A percentile compares a stretch with the other conserved stretches of the same genome.
phyloP scores from a whole-genome alignment of 2,113 vertebrate species.

The Cricetomys ansorgei region DNA sequence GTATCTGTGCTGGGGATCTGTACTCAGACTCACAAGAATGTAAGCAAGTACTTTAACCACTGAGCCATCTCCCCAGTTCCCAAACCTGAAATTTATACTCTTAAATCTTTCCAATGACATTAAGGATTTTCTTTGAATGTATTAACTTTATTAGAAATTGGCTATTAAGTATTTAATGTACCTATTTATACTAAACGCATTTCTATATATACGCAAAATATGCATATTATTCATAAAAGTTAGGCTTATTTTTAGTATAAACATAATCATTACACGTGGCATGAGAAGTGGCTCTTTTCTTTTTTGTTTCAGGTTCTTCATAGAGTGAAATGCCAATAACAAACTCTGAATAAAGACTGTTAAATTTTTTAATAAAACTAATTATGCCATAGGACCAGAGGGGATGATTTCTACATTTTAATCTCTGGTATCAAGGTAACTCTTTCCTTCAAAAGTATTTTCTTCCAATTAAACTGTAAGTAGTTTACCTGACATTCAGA shows the following conservation, averaged over 20 bases:
- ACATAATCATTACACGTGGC: neutral
- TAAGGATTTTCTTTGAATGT: slow-evolving; percentile 50
- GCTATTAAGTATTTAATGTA: neutral
- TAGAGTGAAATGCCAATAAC: slow-evolving; percentile 3
- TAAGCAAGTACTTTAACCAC: neutral
- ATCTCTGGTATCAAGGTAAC: neutral
- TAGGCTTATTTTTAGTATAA: slow-evolving; percentile 36
- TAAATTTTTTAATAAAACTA: slow-evolving; percentile 37
- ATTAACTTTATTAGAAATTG: slow-evolving; percentile 24
- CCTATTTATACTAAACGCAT: neutral
- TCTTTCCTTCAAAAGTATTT: slow-evolving; percentile 16
- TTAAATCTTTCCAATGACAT: slow-evolving; percentile 24
- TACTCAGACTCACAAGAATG: neutral
- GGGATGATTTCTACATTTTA: slow-evolving; percentile 28
- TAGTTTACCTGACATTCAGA: neutral
- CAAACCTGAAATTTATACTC: neutral
- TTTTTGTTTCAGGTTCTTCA: slow-evolving; percentile 33
- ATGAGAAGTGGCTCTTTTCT: neutral
- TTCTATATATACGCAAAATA: slow-evolving; percentile 34
- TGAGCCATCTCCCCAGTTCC: no score
- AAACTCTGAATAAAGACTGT: slow-evolving; percentile 30
- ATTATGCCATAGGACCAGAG: neutral
- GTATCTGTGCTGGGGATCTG: neutral
- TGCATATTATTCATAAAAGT: neutral
- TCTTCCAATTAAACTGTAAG: neutral